A percentile compares a stretch with the other conserved stretches of the same genome.
Evolutionary conservation across 2,113 vertebrate species (phyloP).

Genomic region (Telmatochromis sp.): DNA sequence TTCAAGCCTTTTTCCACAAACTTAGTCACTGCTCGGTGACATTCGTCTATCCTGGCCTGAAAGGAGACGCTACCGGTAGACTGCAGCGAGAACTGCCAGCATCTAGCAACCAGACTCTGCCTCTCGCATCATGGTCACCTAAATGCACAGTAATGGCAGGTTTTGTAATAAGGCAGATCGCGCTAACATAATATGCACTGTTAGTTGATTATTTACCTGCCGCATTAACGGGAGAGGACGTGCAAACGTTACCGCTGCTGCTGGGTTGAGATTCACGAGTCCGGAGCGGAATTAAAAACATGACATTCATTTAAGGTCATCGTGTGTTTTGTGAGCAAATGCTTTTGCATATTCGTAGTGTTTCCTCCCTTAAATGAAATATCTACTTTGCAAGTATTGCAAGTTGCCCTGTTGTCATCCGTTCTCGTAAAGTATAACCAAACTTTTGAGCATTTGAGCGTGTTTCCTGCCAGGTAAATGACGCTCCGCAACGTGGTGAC

Average conservation of each 20-base stretch:
- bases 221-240: rapidly evolving
- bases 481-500: not conserved
- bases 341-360: rapidly evolving
- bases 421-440: not conserved
- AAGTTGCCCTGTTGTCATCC: not conserved
- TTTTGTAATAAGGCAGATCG: too few relatives aligned
- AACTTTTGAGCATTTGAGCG: rapidly evolving
- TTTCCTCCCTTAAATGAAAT: not conserved
- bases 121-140: too few relatives aligned
- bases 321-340: rapidly evolving
- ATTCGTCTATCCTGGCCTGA: too few relatives aligned
- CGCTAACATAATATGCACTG: too few relatives aligned
- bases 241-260: not conserved
- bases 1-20: too few relatives aligned
- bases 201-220: not conserved
- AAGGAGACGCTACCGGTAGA: too few relatives aligned
- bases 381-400: not conserved
- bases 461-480: not conserved
- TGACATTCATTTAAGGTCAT: rapidly evolving
- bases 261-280: not conserved
- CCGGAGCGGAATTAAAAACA: not conserved
- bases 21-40: too few relatives aligned
- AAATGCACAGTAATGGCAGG: too few relatives aligned
- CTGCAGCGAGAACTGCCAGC: too few relatives aligned
- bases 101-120: too few relatives aligned